Percentiles rank a stretch among this genome's conserved stretches.
Evolutionary conservation across 2,888 invertebrate genomes (phyloP).

Genomic region (Epinotia demarniana): DNA sequence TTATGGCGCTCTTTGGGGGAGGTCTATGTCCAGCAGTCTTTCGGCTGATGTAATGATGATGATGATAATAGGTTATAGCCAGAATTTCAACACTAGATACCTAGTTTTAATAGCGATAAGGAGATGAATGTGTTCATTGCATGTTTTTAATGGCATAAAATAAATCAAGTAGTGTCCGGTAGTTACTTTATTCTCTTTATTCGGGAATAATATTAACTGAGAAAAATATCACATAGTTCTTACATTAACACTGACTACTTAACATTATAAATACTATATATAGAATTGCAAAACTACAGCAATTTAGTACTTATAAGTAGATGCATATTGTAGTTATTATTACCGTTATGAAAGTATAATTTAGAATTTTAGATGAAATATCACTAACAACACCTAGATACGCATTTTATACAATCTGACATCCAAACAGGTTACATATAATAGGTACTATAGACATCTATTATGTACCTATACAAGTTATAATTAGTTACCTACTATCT

Average conservation of each 20-base stretch:
- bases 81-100: too few relatives aligned
- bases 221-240: constrained; percentile 77
- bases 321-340: constrained; percentile 16
- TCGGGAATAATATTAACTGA: constrained; percentile 67
- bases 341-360: constrained; percentile 26
- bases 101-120: too few relatives aligned
- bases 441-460: constrained; percentile 6
- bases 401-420: constrained; percentile 20
- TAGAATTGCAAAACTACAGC: constrained; percentile 48
- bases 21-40: too few relatives aligned
- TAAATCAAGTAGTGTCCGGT: constrained; percentile 3
- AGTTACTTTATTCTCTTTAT: constrained; percentile 60
- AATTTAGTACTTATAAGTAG: constrained; percentile 14
- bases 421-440: background rate
- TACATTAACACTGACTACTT: constrained; percentile 68
- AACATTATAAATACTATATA: constrained; percentile 55
- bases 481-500: background rate
- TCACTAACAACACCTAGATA: constrained; percentile 21
- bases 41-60: too few relatives aligned
- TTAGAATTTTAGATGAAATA: constrained; percentile 7
- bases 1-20: too few relatives aligned
- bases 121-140: background rate
- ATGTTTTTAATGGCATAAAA: background rate
- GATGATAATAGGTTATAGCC: too few relatives aligned
- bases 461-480: background rate